A percentile compares a stretch with the other conserved stretches of the same genome.
These are phyloP conservation scores for Ectropis crepuscularia DNA, from an alignment of 2,888 invertebrate genomes.

Conservation along the genomic window DNA sequence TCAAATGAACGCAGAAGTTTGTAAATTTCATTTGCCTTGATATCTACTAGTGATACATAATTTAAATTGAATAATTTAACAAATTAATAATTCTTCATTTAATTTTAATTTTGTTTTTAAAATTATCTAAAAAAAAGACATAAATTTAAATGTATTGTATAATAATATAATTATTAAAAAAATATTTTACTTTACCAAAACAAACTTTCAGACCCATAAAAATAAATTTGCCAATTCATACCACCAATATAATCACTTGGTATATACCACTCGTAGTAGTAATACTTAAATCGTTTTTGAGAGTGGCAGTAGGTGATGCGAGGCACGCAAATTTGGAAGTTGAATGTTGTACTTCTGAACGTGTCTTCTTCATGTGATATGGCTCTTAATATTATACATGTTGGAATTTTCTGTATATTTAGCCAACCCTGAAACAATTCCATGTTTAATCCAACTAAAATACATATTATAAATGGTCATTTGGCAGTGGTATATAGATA, in stretches of 20 bases:
- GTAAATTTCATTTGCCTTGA: no score
- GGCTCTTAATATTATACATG: conserved; percentile 60
- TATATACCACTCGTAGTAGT: conserved; percentile 65
- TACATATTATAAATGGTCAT: no score
- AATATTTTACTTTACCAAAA: conserved; percentile 39
- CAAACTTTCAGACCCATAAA: conserved; percentile 52
- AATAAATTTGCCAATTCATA: conserved; percentile 58
- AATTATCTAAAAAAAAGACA: no score
- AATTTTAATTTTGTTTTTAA: no score
- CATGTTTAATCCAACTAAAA: conserved; percentile 6
- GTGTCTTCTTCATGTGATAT: conserved; percentile 48
- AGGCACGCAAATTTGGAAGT: conserved; percentile 67
- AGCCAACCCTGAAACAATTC: conserved; percentile 63
- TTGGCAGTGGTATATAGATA: no score
- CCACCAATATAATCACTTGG: conserved; percentile 49
- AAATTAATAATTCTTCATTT: no score
- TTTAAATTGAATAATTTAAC: no score
- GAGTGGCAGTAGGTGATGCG: conserved; percentile 59
- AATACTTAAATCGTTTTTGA: conserved; percentile 52
- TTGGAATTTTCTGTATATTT: conserved; percentile 59
- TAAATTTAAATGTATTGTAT: no score
- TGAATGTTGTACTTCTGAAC: conserved; percentile 57
- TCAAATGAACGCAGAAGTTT: no score
- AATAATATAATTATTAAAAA: background rate
- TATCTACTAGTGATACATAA: no score